Conservation (phyloP, 1,140 invertebrate species). For the Lucilia cuprina region DNA sequence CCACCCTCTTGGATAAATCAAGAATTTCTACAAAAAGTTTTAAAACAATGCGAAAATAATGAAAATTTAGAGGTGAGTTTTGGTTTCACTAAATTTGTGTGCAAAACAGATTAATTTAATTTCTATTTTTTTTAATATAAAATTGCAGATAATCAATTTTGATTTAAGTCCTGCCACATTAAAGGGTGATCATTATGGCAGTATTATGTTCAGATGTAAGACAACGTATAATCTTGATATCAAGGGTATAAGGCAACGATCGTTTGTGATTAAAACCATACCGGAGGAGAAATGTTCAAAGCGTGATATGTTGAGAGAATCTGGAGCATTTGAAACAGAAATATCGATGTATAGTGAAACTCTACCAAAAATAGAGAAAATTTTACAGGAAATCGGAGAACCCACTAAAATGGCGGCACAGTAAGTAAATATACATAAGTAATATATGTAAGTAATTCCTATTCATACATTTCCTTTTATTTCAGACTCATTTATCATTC, state of each 20-base stretch:
- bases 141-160: conserved; percentile 37
- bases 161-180: conserved; percentile 45
- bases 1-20: conserved; percentile 47
- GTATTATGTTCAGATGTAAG: conserved; percentile 48
- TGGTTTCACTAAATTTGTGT: no score
- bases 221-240: conserved; percentile 29
- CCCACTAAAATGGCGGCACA: conserved; percentile 33
- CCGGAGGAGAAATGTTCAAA: conserved; percentile 47
- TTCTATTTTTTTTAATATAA: not conserved
- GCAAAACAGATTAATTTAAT: not conserved
- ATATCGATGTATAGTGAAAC: conserved; percentile 46
- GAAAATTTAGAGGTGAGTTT: not conserved
- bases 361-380: conserved; percentile 46
- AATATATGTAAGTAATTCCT: no score
- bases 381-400: conserved; percentile 43
- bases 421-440: not conserved
- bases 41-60: conserved; percentile 41
- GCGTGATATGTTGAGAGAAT: conserved; percentile 43
- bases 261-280: conserved; percentile 52
- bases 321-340: conserved; percentile 46
- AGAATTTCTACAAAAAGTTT: conserved; percentile 43
- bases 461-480: not conserved
- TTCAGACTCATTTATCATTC: conserved; percentile 10
- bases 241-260: conserved; percentile 21
- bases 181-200: conserved; percentile 57